These are phyloP conservation scores for Upupa epops DNA, from an alignment of 2,113 vertebrate genomes.

Conservation along the genomic window DNA sequence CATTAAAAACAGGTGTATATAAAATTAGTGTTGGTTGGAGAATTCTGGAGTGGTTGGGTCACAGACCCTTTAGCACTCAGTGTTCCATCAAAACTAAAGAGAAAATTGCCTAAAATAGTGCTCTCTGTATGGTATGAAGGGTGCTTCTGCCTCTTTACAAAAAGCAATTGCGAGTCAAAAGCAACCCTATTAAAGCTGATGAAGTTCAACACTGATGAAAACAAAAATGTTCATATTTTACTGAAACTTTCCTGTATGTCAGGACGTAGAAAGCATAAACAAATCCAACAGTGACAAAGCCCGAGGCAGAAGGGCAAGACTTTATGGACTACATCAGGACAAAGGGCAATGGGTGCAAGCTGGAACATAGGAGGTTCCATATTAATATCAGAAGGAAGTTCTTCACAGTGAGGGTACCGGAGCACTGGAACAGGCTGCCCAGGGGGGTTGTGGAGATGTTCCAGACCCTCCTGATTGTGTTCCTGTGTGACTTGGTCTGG, in stretches of 20 bases:
- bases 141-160: not conserved
- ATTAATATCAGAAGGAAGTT: no score
- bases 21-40: not conserved
- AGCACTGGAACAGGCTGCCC: no score
- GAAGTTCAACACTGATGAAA: not conserved
- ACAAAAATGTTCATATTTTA: not conserved
- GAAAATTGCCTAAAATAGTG: not conserved
- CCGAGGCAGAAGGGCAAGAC: not conserved
- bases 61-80: not conserved
- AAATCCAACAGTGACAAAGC: not conserved
- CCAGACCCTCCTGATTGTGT: no score
- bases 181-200: not conserved
- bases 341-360: not conserved
- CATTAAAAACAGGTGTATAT: not conserved
- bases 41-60: not conserved
- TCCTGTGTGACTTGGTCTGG: no score
- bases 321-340: not conserved
- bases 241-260: not conserved
- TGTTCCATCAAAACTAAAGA: not conserved
- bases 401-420: no score
- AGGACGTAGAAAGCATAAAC: not conserved
- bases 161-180: not conserved
- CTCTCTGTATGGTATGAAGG: not conserved
- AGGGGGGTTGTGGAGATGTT: no score
- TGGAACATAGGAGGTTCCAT: no score